Evolutionary conservation across 1,140 invertebrate species (phyloP).

Genomic region (Philotrypesis tridentata): DNA sequence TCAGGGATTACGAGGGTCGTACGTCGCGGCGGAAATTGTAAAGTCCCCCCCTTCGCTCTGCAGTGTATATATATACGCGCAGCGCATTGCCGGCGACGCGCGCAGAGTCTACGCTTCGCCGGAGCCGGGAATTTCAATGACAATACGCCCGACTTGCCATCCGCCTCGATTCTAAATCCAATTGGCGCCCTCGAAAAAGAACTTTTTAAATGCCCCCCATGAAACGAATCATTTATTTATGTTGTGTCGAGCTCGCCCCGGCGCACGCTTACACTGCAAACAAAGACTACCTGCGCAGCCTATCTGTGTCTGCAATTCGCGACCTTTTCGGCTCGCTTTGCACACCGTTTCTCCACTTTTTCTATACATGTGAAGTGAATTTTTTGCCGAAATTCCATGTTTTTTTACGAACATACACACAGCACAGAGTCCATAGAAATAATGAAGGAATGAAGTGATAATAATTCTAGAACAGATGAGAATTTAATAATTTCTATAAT

Average conservation of each 20-base stretch:
- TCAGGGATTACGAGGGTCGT: constrained; percentile 68
- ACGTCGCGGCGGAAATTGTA: constrained; percentile 65
- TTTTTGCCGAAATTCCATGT: too few species aligned
- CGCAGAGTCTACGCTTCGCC: constrained; percentile 26
- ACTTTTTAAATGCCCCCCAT: constrained; percentile 42
- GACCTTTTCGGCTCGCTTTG: too few species aligned
- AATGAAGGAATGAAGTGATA: too few species aligned
- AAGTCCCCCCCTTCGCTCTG: constrained; percentile 58
- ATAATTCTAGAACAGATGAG: too few species aligned
- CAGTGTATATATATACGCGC: too few species aligned
- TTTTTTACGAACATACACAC: too few species aligned
- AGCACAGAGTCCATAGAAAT: too few species aligned
- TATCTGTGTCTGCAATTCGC: too few species aligned
- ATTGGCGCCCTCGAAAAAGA: constrained; percentile 34
- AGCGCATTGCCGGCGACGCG: background rate
- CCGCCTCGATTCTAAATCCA: constrained; percentile 43
- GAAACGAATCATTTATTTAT: constrained; percentile 45
- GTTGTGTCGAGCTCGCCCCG: background rate
- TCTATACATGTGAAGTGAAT: too few species aligned
- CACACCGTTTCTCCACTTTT: too few species aligned
- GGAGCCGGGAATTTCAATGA: constrained; percentile 68
- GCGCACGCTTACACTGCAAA: constrained; percentile 29
- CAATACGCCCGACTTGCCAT: constrained; percentile 59
- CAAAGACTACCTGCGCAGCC: background rate
- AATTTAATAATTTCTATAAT: too few species aligned